Evolutionary conservation across 2,113 vertebrate species (phyloP).

Genomic region (Scatophagus argus): DNA sequence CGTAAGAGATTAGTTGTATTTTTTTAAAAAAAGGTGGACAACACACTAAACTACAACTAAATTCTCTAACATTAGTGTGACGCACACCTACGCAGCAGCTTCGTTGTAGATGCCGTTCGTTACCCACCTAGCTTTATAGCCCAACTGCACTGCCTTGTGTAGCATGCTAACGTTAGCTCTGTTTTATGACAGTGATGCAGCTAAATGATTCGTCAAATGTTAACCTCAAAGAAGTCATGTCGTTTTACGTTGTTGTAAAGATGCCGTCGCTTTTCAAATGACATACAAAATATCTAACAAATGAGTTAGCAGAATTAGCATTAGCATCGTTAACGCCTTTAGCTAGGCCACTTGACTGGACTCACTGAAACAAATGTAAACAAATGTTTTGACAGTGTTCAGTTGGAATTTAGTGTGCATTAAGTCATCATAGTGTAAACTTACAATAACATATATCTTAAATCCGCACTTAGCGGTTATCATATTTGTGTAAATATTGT

Average conservation of each 20-base stretch:
- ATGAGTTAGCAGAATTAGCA: slow-evolving; percentile 23
- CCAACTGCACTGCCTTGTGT: not conserved
- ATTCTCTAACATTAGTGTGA: not conserved
- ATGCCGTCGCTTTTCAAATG: not conserved
- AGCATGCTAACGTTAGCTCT: not conserved
- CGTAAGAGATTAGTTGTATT: not conserved
- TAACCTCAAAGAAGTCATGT: fast-evolving
- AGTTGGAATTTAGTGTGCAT: not conserved
- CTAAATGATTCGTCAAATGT: fast-evolving
- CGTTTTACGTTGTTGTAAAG: fast-evolving
- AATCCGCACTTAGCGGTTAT: fast-evolving
- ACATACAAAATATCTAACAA: not conserved
- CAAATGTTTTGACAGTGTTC: slow-evolving; percentile 36
- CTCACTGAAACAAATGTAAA: slow-evolving; percentile 44
- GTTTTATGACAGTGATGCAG: fast-evolving
- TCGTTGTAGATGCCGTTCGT: not conserved
- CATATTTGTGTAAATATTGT: not conserved
- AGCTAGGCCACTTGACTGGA: slow-evolving; percentile 52
- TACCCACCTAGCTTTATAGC: slow-evolving; percentile 59
- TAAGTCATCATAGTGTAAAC: fast-evolving
- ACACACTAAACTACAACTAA: not conserved
- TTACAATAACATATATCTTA: fast-evolving
- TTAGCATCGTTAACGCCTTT: slow-evolving; percentile 40
- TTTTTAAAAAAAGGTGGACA: not conserved
- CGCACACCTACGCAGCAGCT: slow-evolving; percentile 29